phyloP scores from a whole-genome alignment of 2,888 invertebrate genomes.

The Fragum fragum region DNA sequence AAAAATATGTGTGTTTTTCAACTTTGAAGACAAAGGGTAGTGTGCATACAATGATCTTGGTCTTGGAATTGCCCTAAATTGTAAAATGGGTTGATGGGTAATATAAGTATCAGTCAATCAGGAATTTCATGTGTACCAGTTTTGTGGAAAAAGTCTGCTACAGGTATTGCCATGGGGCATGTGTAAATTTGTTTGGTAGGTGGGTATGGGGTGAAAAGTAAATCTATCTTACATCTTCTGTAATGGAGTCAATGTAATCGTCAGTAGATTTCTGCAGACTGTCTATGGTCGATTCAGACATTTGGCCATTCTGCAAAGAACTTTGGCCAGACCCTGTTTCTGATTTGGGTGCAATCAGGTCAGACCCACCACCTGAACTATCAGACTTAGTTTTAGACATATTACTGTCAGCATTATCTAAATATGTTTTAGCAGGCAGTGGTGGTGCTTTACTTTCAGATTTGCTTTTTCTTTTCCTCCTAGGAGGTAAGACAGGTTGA shows the following conservation, averaged over 20 bases:
- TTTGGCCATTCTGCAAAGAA: not conserved
- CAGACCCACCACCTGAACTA: not conserved
- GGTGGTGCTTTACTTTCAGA: constrained; percentile 8
- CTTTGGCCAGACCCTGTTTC: not conserved
- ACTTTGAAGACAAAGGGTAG: too few species aligned
- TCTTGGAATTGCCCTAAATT: too few species aligned
- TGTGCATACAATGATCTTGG: too few species aligned
- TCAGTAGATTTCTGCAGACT: not conserved
- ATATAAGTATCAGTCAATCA: too few species aligned
- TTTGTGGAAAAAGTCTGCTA: too few species aligned
- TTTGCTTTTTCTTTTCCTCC: constrained; percentile 17
- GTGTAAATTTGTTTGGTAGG: too few species aligned
- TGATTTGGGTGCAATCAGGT: not conserved
- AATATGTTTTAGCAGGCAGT: constrained; percentile 17
- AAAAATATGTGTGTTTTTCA: too few species aligned
- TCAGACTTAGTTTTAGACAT: too few species aligned
- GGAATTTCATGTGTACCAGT: not conserved
- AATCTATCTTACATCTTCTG: not conserved
- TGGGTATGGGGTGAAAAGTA: not conserved
- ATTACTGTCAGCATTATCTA: not conserved
- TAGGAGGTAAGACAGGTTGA: not conserved
- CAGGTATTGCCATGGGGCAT: too few species aligned
- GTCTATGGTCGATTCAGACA: not conserved
- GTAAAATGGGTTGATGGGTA: too few species aligned
- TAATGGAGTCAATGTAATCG: not conserved